phyloP scores from a whole-genome alignment of 2,797 vertebrate species.

The Sylvilagus floridanus region DNA sequence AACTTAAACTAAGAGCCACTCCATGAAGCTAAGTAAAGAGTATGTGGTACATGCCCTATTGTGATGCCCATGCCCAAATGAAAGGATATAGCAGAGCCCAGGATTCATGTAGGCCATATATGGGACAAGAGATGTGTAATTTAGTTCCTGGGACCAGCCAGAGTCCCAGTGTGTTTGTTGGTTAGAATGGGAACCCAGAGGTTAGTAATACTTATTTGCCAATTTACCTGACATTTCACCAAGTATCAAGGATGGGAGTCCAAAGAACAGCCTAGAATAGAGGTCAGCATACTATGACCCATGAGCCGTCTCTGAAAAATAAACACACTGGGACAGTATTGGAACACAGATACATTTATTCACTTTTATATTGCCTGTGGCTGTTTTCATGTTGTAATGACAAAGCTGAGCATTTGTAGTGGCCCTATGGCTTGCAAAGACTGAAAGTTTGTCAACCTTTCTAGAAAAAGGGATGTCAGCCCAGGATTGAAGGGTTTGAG shows the following conservation, averaged over 20 bases:
- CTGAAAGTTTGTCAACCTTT: not conserved
- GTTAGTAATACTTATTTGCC: not conserved
- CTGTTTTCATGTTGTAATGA: not conserved
- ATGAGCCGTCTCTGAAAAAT: not conserved
- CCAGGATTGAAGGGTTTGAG: not conserved
- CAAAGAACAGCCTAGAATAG: not conserved
- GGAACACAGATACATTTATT: not conserved
- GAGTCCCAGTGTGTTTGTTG: not conserved
- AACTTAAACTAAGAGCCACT: constrained; percentile 2
- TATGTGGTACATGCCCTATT: not conserved
- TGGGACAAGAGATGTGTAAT: not conserved
- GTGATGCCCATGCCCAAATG: not conserved
- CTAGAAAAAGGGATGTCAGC: not conserved
- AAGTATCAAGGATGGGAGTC: not conserved
- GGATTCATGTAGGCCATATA: not conserved
- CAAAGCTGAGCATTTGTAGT: not conserved
- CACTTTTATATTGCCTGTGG: not conserved
- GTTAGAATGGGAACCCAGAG: not conserved
- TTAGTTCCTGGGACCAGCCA: not conserved
- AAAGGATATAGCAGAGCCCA: not conserved
- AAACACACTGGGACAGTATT: not conserved
- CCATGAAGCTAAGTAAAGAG: not conserved
- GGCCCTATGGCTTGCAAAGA: not conserved
- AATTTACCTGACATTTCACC: not conserved
- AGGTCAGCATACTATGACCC: not conserved